Percentiles rank a stretch among this genome's conserved stretches.
Evolutionary conservation across 2,797 vertebrate species (phyloP).

Genomic region (Enteromius afrohamiltoni): DNA sequence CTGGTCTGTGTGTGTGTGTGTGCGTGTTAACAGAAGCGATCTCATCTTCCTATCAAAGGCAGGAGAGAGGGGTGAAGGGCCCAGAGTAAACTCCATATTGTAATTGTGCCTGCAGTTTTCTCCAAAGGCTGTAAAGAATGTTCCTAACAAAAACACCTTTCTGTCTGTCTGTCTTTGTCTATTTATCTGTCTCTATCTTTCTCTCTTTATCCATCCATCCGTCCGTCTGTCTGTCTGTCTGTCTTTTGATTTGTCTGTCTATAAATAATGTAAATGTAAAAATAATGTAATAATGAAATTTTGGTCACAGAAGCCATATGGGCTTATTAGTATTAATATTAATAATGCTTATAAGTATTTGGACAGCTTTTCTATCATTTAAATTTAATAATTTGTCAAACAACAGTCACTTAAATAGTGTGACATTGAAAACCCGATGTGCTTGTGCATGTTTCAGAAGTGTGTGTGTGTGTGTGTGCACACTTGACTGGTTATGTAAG

Average conservation of each 20-base stretch:
- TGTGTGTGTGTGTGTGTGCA: neutral
- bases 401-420: neutral
- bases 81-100: slow-evolving; percentile 53
- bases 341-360: neutral
- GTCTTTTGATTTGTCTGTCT: neutral
- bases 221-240: fast-evolving
- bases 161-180: neutral
- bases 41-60: slow-evolving; percentile 55
- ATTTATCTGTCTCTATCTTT: neutral
- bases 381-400: neutral
- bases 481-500: slow-evolving; percentile 13
- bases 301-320: neutral
- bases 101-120: slow-evolving; percentile 40
- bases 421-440: too few species aligned
- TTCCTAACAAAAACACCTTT: neutral
- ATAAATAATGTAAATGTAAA: neutral
- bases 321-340: too few species aligned
- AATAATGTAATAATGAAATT: too few species aligned
- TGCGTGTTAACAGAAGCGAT: slow-evolving; percentile 46
- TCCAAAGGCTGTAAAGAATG: neutral
- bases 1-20: slow-evolving; percentile 30
- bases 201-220: fast-evolving
- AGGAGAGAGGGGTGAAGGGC: slow-evolving; percentile 24
- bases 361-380: neutral
- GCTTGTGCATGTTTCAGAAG: neutral